A percentile compares a stretch with the other conserved stretches of the same genome.
Evolutionary conservation across 2,113 vertebrate genomes (phyloP).

Genomic region (Alces alces): DNA sequence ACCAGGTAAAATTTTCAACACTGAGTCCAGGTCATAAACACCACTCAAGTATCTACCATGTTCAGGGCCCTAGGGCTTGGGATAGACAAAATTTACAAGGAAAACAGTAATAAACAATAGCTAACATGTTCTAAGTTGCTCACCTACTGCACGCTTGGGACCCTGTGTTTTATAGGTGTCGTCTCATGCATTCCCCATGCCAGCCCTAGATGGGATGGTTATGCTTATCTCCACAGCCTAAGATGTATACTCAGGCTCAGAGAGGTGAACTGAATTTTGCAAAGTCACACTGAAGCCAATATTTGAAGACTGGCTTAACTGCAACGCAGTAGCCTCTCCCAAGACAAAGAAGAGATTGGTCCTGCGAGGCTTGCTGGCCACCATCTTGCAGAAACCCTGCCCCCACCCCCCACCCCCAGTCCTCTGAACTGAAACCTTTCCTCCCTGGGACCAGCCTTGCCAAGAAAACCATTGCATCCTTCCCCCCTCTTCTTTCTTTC

Average conservation of each 20-base stretch:
- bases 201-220: not conserved
- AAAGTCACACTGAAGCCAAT: not conserved
- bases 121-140: not conserved
- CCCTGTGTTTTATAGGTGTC: not conserved
- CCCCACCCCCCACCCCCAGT: not conserved
- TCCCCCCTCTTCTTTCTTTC: not conserved
- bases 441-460: not conserved
- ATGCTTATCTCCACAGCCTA: accelerated
- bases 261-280: not conserved
- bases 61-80: not conserved
- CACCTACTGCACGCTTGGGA: not conserved
- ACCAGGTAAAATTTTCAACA: not conserved
- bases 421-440: not conserved
- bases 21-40: not conserved
- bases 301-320: not conserved
- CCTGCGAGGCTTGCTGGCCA: not conserved
- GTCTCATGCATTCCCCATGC: not conserved
- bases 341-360: not conserved
- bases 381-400: not conserved
- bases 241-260: not conserved
- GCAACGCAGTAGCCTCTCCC: not conserved
- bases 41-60: not conserved
- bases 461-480: not conserved
- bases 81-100: not conserved
- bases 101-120: not conserved